Base-by-base conservation (phyloP, 2,888 invertebrate genomes). In the Onchidella celtica region DNA sequence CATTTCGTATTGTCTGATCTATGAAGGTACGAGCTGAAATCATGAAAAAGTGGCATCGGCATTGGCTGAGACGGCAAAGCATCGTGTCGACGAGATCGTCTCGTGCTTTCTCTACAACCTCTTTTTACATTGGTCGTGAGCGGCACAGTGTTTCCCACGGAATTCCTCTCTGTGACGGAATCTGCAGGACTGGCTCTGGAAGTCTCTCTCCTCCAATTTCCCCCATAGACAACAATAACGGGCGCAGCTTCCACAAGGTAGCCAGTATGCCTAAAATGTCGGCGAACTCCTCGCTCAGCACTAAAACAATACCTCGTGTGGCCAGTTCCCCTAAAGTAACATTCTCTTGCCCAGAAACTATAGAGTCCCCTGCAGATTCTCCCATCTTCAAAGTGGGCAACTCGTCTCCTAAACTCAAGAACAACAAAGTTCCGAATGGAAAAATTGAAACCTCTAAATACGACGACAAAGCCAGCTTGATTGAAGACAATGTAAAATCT, bases 21-120 rank as follows among this genome's bases (percentile, higher is more conserved):
- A n/a, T n/a, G 2, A 66, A 90, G 90, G 90, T 90, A 0, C 89
- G 88, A 79, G 81, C 81, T n/a, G 90, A 90, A 84, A 82, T 90
- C 14, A 84, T 83, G 59, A 90, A 88, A 80, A 86, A 86, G 40
- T 89, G 89, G 89, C 74, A 84, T 27, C 85, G 89, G 38, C 85
- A 81, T 27, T 75, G 70, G 72, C 69, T 88, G 65, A 79, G 87
- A 21, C 85, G 88, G 0, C 85, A 86, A n/a, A 87, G 86, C 47
- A 59, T 75, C 47, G 77, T 66, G 2, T 83, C 84, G 14, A 36
- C 68, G 14, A 47, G 83, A 0, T 79, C 83, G 3, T 83, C 84
- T 3, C 40, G 81, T 0, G 75, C 83, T 59, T 38, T 78, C 38
- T 81, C 82, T 36, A 83, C 83, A n/a, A 73, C 76, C 21, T 78